A percentile compares a stretch with the other conserved stretches of the same genome.
phyloP scores from a whole-genome alignment of 2,888 invertebrate genomes.

The Rhyacophila evoluta region DNA sequence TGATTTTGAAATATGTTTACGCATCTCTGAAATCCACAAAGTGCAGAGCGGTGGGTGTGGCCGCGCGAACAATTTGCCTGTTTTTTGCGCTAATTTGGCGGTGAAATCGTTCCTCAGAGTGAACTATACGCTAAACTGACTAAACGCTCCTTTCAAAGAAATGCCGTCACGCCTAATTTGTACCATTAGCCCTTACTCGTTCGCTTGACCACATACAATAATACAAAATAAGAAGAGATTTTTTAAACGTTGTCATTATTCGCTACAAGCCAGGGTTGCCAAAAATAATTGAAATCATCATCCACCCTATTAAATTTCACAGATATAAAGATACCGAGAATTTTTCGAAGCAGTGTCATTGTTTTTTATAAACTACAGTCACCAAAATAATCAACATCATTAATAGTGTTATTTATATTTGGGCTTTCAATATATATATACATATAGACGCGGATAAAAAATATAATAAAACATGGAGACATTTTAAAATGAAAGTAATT shows the following conservation, averaged over 20 bases:
- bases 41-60: background rate
- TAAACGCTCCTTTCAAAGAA: background rate
- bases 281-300: too few species aligned
- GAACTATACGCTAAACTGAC: conserved; percentile 9
- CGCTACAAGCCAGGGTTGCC: background rate
- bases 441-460: too few species aligned
- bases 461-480: too few species aligned
- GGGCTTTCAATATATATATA: too few species aligned
- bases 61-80: conserved; percentile 19
- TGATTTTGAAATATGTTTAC: background rate
- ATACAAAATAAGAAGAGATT: background rate
- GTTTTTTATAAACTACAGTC: too few species aligned
- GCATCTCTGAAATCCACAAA: background rate
- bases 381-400: too few species aligned
- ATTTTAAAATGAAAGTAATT: too few species aligned
- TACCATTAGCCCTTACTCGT: conserved; percentile 24
- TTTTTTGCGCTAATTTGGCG: conserved; percentile 26
- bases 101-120: conserved; percentile 3
- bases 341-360: too few species aligned
- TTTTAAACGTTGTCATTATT: conserved; percentile 2
- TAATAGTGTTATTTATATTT: too few species aligned
- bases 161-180: conserved; percentile 49
- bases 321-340: too few species aligned
- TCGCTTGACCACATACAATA: conserved; percentile 3
- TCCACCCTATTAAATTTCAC: too few species aligned